A percentile compares a stretch with the other conserved stretches of the same genome.
Conservation (phyloP, 1,140 invertebrate species). For the Telenomus remus region DNA sequence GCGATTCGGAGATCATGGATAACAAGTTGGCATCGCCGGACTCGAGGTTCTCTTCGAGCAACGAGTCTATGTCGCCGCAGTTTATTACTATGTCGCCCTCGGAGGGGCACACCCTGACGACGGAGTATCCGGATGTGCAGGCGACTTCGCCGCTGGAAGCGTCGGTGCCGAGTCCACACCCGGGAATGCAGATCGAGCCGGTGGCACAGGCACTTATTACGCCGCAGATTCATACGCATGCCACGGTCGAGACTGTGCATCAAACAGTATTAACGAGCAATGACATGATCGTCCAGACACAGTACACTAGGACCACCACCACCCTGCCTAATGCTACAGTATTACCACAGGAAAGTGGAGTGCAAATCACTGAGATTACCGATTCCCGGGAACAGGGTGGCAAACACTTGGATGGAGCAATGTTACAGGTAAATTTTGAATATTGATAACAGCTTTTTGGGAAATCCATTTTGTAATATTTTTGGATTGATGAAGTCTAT, state of each 20-base stretch:
- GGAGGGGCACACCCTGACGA: slow-evolving; percentile 65
- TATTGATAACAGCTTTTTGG: too few species aligned
- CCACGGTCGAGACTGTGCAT: slow-evolving; percentile 71
- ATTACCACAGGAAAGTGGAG: slow-evolving; percentile 67
- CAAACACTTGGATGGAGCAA: slow-evolving; percentile 57
- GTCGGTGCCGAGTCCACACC: slow-evolving; percentile 68
- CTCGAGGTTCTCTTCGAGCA: slow-evolving; percentile 64
- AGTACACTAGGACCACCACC: slow-evolving; percentile 71
- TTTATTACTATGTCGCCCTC: slow-evolving; percentile 69
- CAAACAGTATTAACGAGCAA: slow-evolving; percentile 74
- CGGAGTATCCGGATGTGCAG: slow-evolving; percentile 68
- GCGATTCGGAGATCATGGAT: slow-evolving; percentile 79
- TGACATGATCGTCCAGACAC: slow-evolving; percentile 71
- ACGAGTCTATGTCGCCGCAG: slow-evolving; percentile 64
- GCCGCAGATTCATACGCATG: slow-evolving; percentile 70
- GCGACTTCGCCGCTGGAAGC: slow-evolving; percentile 69
- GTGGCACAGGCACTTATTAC: slow-evolving; percentile 70
- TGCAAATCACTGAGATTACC: slow-evolving; percentile 70
- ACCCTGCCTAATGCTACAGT: slow-evolving; percentile 69
- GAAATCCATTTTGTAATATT: too few species aligned
- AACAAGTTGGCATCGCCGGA: slow-evolving; percentile 67
- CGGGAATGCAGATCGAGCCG: slow-evolving; percentile 69
- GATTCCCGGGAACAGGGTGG: slow-evolving; percentile 59
- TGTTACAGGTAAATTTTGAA: slow-evolving; percentile 38
- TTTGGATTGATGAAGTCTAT: too few species aligned